Evolutionary conservation across 1,140 invertebrate species (phyloP), one percentile per base, ranked within the genome.

Genomic region (Galleria mellonella): DNA sequence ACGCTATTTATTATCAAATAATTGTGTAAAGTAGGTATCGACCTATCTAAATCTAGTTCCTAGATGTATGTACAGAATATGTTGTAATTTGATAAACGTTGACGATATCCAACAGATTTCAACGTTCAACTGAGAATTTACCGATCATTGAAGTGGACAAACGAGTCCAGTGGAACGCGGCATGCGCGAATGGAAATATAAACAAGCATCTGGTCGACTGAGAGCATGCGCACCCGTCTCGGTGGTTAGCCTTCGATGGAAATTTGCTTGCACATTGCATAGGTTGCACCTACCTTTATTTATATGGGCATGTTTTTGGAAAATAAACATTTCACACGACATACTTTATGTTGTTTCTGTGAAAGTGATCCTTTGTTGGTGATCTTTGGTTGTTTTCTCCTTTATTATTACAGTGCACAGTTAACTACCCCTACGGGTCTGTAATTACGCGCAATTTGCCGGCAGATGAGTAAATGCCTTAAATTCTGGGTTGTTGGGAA

Each of bases 381-480:
- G 59, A 72, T 74, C 69, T 75, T 74, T 23, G 17, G 9, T 17
- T 15, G 13, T 37, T 37, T 74, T 73, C 67, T 68, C 62, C 63
- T 62, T 66, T 56, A 55, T 62, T 52, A 62, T 64, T 61, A 62
- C 51, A 27, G 36, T 52, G 56, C 54, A 53, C 57, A 55, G 52
- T 48, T 66, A 66, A 64, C 55, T 42, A 59, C 43, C 70, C 66
- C 46, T 43, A 36, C 15, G 17, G 17, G 48, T 51, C 72, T 81
- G 62, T 81, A 83, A 83, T 81, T 81, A 83, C 63, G 51, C 42
- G 51, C 61, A 65, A 57, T 73, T 72, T 74, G 63, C 62, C 69
- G 68, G 72, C 73, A 83, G 78, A 82, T 82, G 75, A 78, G 79
- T 81, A 79, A 73, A 77, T 77, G 70, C 67, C 60, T 79, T 64